Evolutionary conservation across 2,113 vertebrate genomes (phyloP).

Genomic region (Dromas ardeola): DNA sequence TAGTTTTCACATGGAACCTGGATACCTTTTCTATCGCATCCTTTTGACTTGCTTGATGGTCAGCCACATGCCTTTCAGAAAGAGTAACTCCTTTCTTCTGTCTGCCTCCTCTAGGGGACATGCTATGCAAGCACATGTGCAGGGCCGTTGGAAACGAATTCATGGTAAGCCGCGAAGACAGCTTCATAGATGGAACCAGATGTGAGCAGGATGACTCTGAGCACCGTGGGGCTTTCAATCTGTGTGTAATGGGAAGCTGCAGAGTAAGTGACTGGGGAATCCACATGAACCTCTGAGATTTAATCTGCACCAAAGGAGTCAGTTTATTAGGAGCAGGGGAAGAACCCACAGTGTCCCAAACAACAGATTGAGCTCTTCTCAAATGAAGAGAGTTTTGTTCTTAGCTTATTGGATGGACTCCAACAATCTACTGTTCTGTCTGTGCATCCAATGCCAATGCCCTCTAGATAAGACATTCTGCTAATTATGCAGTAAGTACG

Average conservation of each 20-base stretch:
- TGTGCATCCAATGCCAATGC: neutral
- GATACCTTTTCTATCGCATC: neutral
- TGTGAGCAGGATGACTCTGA: constrained; percentile 74
- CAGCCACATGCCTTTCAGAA: neutral
- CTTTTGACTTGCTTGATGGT: neutral
- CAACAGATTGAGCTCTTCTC: neutral
- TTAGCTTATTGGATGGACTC: neutral
- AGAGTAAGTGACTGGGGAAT: constrained; percentile 74
- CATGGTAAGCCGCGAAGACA: constrained; percentile 84
- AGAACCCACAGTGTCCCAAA: neutral
- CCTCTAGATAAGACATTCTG: neutral
- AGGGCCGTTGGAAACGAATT: constrained; percentile 83
- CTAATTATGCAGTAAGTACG: neutral
- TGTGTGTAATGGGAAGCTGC: constrained; percentile 86
- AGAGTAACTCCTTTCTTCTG: neutral
- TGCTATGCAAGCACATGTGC: constrained; percentile 88
- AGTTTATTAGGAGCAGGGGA: neutral
- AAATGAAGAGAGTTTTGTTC: neutral
- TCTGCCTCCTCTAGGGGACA: constrained; percentile 76
- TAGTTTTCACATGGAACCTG: neutral
- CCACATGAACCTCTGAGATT: neutral
- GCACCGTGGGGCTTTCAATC: constrained; percentile 56
- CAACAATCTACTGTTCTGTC: neutral
- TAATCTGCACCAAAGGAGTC: neutral
- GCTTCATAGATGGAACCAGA: constrained; percentile 90